Percentiles rank a stretch among this genome's conserved stretches.
Conservation (phyloP, 2,888 invertebrate genomes). For the Cyclophora albipunctata region DNA sequence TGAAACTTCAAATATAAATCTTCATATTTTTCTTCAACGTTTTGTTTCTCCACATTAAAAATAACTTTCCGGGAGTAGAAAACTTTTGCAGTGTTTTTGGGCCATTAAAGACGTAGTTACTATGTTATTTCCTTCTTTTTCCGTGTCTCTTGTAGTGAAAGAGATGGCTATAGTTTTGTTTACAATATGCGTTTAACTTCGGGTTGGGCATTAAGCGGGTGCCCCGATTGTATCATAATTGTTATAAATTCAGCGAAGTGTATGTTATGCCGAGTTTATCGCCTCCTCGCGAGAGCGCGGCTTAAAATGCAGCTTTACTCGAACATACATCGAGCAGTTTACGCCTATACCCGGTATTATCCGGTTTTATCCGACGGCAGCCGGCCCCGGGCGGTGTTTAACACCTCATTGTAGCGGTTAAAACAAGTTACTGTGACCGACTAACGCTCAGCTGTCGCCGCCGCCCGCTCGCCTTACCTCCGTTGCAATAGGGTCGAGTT, state of each 20-base stretch:
- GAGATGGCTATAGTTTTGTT: too few relatives aligned
- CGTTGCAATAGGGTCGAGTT: slow-evolving; percentile 8
- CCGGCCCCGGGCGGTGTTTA: slow-evolving; percentile 44
- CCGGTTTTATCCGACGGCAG: slow-evolving; percentile 32
- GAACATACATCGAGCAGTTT: slow-evolving; percentile 21
- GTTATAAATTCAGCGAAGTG: too few relatives aligned
- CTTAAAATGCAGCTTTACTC: slow-evolving; percentile 13
- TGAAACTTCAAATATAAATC: too few relatives aligned
- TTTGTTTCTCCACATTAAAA: too few relatives aligned
- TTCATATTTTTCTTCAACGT: too few relatives aligned
- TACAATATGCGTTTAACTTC: too few relatives aligned
- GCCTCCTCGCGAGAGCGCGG: slow-evolving; percentile 4
- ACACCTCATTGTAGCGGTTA: slow-evolving; percentile 46
- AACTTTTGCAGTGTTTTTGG: too few relatives aligned
- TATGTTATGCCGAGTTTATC: slow-evolving; percentile 1
- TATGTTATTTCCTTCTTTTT: too few relatives aligned
- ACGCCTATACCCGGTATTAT: slow-evolving; percentile 34
- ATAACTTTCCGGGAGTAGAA: too few relatives aligned
- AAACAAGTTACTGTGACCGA: slow-evolving; percentile 24
- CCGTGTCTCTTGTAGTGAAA: too few relatives aligned
- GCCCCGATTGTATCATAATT: not conserved
- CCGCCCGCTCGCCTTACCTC: slow-evolving; percentile 1
- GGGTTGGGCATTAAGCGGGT: not conserved
- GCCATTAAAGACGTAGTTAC: too few relatives aligned
- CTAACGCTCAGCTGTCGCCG: not conserved